Evolutionary conservation across 2,797 vertebrate species (phyloP).

Genomic region (Hapalemur alaotrensis): DNA sequence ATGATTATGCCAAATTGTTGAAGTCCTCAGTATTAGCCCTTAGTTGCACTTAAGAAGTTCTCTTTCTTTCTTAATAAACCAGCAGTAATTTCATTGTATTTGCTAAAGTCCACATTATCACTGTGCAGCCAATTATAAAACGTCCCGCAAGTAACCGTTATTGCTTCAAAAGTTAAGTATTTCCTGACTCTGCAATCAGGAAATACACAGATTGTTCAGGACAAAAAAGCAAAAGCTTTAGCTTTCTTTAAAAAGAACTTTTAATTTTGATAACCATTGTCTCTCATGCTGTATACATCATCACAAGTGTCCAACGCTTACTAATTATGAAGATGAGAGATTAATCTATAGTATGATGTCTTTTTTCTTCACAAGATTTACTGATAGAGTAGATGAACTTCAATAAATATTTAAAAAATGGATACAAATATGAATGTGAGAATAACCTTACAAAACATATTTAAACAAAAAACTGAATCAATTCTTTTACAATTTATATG

Average conservation of each 20-base stretch:
- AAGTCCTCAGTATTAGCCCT: neutral
- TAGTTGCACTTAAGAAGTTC: neutral
- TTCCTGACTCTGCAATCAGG: slow-evolving; percentile 68
- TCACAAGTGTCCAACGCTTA: neutral
- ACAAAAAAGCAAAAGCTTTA: neutral
- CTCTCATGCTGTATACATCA: slow-evolving; percentile 26
- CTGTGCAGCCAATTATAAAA: slow-evolving; percentile 44
- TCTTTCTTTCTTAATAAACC: neutral
- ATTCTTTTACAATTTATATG: neutral
- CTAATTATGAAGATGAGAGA: neutral
- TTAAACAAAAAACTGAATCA: neutral
- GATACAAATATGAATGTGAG: neutral
- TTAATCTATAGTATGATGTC: neutral
- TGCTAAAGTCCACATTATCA: neutral
- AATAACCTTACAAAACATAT: slow-evolving; percentile 20
- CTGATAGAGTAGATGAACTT: neutral
- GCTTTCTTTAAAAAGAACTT: slow-evolving; percentile 33
- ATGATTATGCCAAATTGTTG: neutral
- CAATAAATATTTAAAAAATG: slow-evolving; percentile 1
- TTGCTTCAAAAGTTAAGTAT: slow-evolving; percentile 71
- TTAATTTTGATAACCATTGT: neutral
- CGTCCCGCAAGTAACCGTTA: slow-evolving; percentile 29
- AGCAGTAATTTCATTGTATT: neutral
- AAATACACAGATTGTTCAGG: slow-evolving; percentile 60
- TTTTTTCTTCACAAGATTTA: neutral